These are phyloP conservation scores for Cephalotes varians DNA, from an alignment of 2,888 invertebrate species.

Conservation along the genomic window DNA sequence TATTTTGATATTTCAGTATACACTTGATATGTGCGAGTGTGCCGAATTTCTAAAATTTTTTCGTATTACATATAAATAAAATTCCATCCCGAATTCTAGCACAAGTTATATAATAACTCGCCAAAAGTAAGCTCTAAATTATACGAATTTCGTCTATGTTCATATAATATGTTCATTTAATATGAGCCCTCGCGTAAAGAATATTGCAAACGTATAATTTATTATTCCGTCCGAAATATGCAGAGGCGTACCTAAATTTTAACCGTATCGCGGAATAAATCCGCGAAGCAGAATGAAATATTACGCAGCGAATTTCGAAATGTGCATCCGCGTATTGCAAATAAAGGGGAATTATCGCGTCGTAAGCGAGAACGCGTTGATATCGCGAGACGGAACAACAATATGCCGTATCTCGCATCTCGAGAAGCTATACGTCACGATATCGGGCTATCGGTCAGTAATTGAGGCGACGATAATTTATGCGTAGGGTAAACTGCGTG, in stretches of 20 bases:
- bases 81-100: background rate
- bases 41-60: background rate
- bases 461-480: conserved; percentile 27
- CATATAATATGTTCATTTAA: background rate
- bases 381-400: background rate
- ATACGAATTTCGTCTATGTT: background rate
- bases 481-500: background rate
- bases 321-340: background rate
- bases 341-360: background rate
- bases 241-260: background rate
- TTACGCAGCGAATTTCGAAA: background rate
- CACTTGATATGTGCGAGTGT: background rate
- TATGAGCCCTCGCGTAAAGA: background rate
- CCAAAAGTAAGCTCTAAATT: background rate
- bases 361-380: background rate
- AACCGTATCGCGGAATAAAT: background rate
- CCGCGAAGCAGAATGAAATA: background rate
- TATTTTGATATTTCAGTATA: background rate
- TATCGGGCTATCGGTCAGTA: background rate
- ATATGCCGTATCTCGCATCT: background rate
- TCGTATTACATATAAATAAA: background rate
- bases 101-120: background rate
- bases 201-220: background rate
- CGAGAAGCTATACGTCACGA: background rate
- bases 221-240: background rate